Conservation (phyloP, 2,888 invertebrate genomes). For the Matsumyia berberina region DNA sequence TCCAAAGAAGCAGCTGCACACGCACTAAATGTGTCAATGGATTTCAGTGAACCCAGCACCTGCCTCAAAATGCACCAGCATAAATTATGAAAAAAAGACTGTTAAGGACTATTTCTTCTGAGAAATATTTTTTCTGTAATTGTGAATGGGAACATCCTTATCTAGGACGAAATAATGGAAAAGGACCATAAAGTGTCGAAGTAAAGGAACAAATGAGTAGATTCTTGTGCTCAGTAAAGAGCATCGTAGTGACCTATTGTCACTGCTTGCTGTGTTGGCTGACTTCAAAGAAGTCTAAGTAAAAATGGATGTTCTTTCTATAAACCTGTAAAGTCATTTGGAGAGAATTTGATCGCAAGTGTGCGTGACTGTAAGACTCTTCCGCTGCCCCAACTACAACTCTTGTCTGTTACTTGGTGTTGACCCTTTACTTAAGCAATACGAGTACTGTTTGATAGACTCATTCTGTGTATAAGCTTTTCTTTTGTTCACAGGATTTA, state of each 20-base stretch:
- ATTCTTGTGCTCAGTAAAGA: no score
- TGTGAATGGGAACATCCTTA: background rate
- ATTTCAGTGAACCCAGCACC: slow-evolving; percentile 12
- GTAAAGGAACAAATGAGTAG: no score
- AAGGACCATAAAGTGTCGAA: no score
- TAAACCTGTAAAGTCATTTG: no score
- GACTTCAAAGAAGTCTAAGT: background rate
- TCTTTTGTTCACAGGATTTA: no score
- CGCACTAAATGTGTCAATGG: slow-evolving; percentile 24
- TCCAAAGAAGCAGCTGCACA: slow-evolving; percentile 10
- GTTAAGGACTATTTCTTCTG: slow-evolving; percentile 1
- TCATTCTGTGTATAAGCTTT: background rate
- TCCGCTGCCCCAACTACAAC: no score
- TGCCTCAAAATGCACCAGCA: slow-evolving; percentile 2
- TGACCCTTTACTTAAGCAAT: no score
- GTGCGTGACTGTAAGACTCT: no score
- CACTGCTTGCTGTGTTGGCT: background rate
- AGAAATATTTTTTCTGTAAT: background rate
- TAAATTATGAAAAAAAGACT: background rate
- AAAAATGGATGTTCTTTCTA: no score
- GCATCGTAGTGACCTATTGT: background rate
- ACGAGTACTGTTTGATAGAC: no score
- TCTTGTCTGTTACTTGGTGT: no score
- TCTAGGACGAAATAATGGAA: background rate
- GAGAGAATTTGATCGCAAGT: no score